These are phyloP conservation scores for Drosophila lowei DNA, from an alignment of 1,140 invertebrate species.

Conservation along the genomic window DNA sequence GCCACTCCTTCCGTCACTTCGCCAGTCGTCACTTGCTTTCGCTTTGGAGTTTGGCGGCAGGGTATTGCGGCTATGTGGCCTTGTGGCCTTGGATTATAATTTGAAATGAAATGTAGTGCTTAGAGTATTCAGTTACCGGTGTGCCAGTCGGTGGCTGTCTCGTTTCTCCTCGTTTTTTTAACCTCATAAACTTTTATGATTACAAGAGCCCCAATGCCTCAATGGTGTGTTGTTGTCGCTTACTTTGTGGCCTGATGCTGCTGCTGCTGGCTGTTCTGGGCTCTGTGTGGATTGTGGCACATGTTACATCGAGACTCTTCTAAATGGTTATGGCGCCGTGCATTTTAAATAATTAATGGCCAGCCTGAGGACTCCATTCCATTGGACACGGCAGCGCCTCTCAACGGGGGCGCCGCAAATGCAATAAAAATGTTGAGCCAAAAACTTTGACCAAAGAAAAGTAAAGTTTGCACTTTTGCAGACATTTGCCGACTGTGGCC, in stretches of 20 bases:
- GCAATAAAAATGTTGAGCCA: conserved; percentile 69
- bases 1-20: conserved; percentile 51
- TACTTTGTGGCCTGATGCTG: conserved; percentile 43
- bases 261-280: not conserved
- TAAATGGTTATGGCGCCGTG: conserved; percentile 70
- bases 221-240: conserved; percentile 39
- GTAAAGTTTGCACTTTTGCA: conserved; percentile 34
- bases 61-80: not conserved
- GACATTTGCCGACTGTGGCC: conserved; percentile 50
- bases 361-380: conserved; percentile 16
- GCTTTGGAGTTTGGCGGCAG: not conserved
- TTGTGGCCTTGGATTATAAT: conserved; percentile 8
- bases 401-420: conserved; percentile 57
- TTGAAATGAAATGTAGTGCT: no score
- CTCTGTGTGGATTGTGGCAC: conserved; percentile 30
- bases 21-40: conserved; percentile 64
- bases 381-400: conserved; percentile 11
- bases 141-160: conserved; percentile 5
- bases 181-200: conserved; percentile 76
- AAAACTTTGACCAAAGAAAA: conserved; percentile 66
- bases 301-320: conserved; percentile 52
- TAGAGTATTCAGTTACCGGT: not conserved
- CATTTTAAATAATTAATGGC: conserved; percentile 78
- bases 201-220: conserved; percentile 46
- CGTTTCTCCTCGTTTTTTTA: conserved; percentile 23